Evolutionary conservation across 2,113 vertebrate species (phyloP).

Genomic region (Nerophis ophidion): DNA sequence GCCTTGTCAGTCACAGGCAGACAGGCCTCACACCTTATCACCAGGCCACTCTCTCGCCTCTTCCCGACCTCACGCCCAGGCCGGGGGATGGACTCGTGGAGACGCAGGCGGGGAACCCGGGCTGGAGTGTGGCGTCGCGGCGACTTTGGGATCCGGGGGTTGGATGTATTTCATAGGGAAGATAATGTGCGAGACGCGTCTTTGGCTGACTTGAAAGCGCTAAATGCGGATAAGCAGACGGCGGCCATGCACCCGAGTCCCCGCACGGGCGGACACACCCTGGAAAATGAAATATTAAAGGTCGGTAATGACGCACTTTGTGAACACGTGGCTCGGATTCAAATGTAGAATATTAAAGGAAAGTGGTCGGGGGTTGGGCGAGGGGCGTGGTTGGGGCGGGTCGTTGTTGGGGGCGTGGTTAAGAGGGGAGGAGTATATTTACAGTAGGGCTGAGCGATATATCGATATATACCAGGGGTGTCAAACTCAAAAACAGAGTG

Average conservation of each 20-base stretch:
- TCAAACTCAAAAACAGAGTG: too few relatives aligned
- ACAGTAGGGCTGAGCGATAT: too few relatives aligned
- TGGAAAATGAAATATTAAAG: conserved; percentile 75
- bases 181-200: conserved; percentile 12
- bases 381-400: too few relatives aligned
- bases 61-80: conserved; percentile 58
- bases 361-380: too few relatives aligned
- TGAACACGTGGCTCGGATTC: conserved; percentile 74
- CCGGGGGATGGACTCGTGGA: conserved; percentile 46
- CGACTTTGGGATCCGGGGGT: conserved; percentile 17
- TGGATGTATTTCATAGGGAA: conserved; percentile 24
- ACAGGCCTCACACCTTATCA: conserved; percentile 75
- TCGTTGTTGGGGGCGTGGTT: too few relatives aligned
- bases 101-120: conserved; percentile 35
- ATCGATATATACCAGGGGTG: too few relatives aligned
- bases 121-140: conserved; percentile 4
- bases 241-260: conserved; percentile 40
- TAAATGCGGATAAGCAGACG: conserved; percentile 57
- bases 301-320: conserved; percentile 73
- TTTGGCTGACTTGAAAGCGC: conserved; percentile 52
- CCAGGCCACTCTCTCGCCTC: conserved; percentile 59
- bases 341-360: conserved; percentile 72
- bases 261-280: conserved; percentile 67
- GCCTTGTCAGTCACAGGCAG: conserved; percentile 75
- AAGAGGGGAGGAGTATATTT: too few relatives aligned